Conservation (phyloP, 2,797 vertebrate genomes). For the Tinamus major region DNA sequence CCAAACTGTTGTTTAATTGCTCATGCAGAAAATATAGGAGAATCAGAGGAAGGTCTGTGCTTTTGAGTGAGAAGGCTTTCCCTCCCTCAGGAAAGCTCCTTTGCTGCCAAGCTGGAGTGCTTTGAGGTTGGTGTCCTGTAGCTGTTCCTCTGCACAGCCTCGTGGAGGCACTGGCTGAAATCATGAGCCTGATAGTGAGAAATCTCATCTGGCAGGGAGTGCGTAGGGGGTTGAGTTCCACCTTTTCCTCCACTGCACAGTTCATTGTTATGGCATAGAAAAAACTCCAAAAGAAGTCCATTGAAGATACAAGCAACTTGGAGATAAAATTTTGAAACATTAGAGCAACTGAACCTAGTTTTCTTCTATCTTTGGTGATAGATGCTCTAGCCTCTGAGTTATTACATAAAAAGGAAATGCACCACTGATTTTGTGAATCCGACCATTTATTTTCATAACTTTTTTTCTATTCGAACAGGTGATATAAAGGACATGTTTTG, state of each 20-base stretch:
- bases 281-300: not conserved
- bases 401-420: conserved; percentile 25
- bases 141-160: not conserved
- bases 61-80: not conserved
- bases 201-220: not conserved
- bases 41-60: not conserved
- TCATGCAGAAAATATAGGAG: not conserved
- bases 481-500: not conserved
- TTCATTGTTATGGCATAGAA: conserved; percentile 40
- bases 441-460: conserved; percentile 11
- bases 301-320: conserved; percentile 4
- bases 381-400: not conserved
- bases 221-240: not conserved
- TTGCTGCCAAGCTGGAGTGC: not conserved
- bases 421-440: conserved; percentile 47
- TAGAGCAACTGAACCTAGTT: conserved; percentile 10
- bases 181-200: not conserved
- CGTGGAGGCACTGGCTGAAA: not conserved
- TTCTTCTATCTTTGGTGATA: not conserved
- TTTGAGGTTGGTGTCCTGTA: not conserved
- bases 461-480: not conserved
- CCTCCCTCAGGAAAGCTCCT: not conserved
- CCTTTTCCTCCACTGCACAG: not conserved
- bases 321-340: conserved; percentile 28
- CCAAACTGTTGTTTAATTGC: not conserved